phyloP scores from a whole-genome alignment of 1,140 invertebrate species.

The Temnothorax nylanderi region DNA sequence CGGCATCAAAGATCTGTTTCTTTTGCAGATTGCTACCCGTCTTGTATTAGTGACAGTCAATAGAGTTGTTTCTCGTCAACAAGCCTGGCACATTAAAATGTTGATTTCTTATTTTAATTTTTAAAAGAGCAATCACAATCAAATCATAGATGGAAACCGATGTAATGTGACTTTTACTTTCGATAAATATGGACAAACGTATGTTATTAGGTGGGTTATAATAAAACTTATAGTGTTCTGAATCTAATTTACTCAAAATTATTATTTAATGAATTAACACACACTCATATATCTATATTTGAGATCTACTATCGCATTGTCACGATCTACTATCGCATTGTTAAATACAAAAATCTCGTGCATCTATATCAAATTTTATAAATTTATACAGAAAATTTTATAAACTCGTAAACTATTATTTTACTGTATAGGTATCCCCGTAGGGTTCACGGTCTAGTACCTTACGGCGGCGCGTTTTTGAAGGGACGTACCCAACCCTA shows the following conservation, averaged over 20 bases:
- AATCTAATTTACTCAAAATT: not conserved
- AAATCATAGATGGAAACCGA: not conserved
- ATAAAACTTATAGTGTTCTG: not conserved
- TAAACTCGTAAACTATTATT: too few species aligned
- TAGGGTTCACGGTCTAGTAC: too few species aligned
- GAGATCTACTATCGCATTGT: not conserved
- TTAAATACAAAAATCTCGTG: not conserved
- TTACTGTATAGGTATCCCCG: too few species aligned
- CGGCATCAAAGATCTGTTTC: slow-evolving; percentile 93
- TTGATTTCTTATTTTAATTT: not conserved
- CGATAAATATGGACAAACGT: not conserved
- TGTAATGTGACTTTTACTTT: not conserved
- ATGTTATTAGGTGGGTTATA: not conserved
- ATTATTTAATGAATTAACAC: not conserved
- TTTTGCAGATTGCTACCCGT: slow-evolving; percentile 89
- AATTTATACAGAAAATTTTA: not conserved
- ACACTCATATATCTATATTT: not conserved
- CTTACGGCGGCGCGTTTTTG: too few species aligned
- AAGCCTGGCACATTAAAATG: slow-evolving; percentile 85
- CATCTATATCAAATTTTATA: not conserved
- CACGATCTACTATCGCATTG: too few species aligned
- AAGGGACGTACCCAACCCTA: too few species aligned
- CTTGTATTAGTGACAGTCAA: slow-evolving; percentile 89
- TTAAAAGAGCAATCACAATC: not conserved
- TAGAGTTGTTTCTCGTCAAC: slow-evolving; percentile 91